A percentile compares a stretch with the other conserved stretches of the same genome.
These are phyloP conservation scores for Amblyraja radiata DNA, from an alignment of 2,797 vertebrate genomes.

Conservation along the genomic window DNA sequence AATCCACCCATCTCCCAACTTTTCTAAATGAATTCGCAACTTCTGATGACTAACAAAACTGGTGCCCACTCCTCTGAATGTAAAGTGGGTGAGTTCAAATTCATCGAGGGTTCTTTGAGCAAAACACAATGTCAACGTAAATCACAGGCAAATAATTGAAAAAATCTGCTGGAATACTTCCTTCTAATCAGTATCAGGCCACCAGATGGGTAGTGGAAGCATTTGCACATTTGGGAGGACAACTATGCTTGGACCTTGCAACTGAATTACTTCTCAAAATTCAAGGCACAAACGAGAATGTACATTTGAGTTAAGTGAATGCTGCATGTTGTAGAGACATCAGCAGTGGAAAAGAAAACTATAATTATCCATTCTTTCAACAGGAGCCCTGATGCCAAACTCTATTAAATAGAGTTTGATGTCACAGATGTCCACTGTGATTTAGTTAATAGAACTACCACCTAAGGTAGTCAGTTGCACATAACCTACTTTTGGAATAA, in stretches of 20 bases:
- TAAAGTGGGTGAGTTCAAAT: neutral
- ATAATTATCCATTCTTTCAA: too few relatives aligned
- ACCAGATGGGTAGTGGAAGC: neutral
- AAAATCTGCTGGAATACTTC: neutral
- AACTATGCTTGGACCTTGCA: neutral
- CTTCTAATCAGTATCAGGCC: neutral
- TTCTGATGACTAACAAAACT: neutral
- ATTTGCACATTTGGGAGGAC: neutral
- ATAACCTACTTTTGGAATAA: too few relatives aligned
- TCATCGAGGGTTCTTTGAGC: neutral
- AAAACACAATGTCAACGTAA: neutral
- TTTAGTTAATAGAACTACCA: too few relatives aligned
- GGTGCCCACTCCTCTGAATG: neutral
- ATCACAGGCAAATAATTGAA: neutral
- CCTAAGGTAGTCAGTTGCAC: too few relatives aligned
- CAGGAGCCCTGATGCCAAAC: too few relatives aligned
- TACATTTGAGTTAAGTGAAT: neutral
- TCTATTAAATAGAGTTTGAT: too few relatives aligned
- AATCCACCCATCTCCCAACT: neutral
- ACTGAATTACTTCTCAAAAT: neutral
- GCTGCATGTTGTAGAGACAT: neutral
- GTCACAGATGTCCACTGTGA: too few relatives aligned
- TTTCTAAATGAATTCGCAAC: neutral
- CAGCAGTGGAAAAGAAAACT: too few relatives aligned
- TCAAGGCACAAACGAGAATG: neutral